Conservation (phyloP, 2,888 invertebrate species). For the Cantharis lateralis region DNA sequence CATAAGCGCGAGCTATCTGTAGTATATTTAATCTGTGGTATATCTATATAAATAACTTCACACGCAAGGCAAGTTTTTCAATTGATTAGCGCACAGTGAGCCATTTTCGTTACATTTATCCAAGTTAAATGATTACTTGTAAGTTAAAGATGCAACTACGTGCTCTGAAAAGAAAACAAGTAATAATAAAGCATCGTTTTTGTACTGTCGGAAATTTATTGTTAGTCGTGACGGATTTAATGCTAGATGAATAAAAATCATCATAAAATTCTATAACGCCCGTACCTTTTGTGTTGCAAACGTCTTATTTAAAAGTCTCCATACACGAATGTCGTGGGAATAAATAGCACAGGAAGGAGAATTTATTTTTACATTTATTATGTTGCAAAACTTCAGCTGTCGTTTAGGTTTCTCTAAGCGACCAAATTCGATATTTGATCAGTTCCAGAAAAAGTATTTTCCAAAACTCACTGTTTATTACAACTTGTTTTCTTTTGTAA, state of each 20-base stretch:
- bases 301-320: conserved; percentile 20
- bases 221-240: conserved; percentile 26
- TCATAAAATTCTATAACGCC: conserved; percentile 26
- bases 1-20: too few species aligned
- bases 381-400: conserved; percentile 13
- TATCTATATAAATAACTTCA: not conserved
- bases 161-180: conserved; percentile 15
- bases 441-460: not conserved
- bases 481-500: not conserved
- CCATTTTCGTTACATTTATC: not conserved
- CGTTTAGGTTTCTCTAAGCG: not conserved
- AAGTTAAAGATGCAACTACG: conserved; percentile 14
- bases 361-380: conserved; percentile 19
- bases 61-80: not conserved
- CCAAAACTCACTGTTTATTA: not conserved
- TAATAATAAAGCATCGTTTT: conserved; percentile 17
- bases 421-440: not conserved
- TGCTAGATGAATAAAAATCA: conserved; percentile 26
- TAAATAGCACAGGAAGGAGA: conserved; percentile 22
- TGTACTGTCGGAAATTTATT: conserved; percentile 25
- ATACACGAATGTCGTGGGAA: conserved; percentile 30
- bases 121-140: not conserved
- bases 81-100: not conserved
- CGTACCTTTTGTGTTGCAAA: conserved; percentile 25
- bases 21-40: too few species aligned